A percentile compares a stretch with the other conserved stretches of the same genome.
Conservation (phyloP, 2,113 vertebrate genomes). For the Columba livia region DNA sequence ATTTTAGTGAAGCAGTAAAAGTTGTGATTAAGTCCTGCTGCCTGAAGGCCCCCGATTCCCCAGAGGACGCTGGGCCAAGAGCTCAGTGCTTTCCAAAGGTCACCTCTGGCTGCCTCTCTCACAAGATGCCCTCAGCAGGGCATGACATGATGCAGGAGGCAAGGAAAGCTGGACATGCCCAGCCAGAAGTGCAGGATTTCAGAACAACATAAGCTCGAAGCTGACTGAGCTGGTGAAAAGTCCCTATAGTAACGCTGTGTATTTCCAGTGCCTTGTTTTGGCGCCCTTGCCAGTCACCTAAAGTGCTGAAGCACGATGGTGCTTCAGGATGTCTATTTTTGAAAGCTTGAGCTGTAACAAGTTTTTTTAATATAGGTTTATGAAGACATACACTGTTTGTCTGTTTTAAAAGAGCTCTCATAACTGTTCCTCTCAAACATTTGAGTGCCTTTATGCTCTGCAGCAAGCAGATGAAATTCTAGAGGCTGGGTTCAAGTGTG, state of each 20-base stretch:
- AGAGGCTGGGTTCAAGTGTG: background rate
- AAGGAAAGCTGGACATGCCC: background rate
- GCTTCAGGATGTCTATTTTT: background rate
- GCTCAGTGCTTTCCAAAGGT: background rate
- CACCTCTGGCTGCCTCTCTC: background rate
- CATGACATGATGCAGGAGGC: background rate
- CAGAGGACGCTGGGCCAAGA: too few relatives aligned
- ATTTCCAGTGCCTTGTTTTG: background rate
- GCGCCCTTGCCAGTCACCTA: background rate
- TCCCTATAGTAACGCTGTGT: fast-evolving
- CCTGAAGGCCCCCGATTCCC: background rate
- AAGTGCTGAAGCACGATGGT: background rate
- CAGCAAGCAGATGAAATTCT: background rate
- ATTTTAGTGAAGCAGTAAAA: background rate
- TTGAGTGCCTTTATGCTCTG: background rate
- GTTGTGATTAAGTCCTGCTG: background rate
- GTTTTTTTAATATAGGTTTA: background rate
- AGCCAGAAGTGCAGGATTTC: background rate
- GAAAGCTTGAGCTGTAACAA: background rate
- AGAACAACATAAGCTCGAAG: fast-evolving
- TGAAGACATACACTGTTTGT: background rate
- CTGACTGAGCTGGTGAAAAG: background rate
- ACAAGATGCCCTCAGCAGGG: background rate
- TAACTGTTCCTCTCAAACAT: background rate
- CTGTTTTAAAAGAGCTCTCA: background rate